A percentile compares a stretch with the other conserved stretches of the same genome.
phyloP scores from a whole-genome alignment of 2,113 vertebrate genomes.

The Trematomus loennbergii region DNA sequence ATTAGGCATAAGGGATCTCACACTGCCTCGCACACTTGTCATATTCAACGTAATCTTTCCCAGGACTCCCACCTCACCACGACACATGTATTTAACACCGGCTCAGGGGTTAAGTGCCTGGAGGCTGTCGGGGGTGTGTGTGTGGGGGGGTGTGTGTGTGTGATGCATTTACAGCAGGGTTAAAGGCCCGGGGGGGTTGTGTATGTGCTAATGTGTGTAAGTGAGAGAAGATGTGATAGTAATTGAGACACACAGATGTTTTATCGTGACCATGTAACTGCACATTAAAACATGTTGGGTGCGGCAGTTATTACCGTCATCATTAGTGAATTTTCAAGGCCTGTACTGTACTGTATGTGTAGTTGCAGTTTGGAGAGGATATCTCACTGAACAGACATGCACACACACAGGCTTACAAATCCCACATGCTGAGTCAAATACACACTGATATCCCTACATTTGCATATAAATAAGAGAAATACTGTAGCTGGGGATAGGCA shows the following conservation, averaged over 20 bases:
- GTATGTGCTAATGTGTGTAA: background rate
- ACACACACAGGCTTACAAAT: conserved; percentile 3
- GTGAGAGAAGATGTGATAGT: background rate
- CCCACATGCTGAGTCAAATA: conserved; percentile 49
- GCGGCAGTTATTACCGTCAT: conserved; percentile 60
- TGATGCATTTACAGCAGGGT: conserved; percentile 18
- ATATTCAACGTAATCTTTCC: conserved; percentile 27
- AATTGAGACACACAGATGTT: conserved; percentile 25
- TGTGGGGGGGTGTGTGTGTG: background rate
- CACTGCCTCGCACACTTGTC: conserved; percentile 28
- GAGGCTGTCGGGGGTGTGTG: conserved; percentile 2
- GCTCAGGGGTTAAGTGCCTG: conserved; percentile 23
- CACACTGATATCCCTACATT: conserved; percentile 42
- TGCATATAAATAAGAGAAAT: conserved; percentile 70
- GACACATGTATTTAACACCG: conserved; percentile 16
- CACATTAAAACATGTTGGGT: background rate
- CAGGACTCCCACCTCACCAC: background rate
- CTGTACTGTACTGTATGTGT: conserved; percentile 44
- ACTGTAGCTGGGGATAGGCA: conserved; percentile 8
- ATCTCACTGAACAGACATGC: conserved; percentile 26
- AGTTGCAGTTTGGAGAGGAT: conserved; percentile 54
- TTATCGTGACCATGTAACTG: background rate
- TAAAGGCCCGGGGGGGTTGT: background rate
- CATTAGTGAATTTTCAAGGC: conserved; percentile 55
- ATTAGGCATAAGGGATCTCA: conserved; percentile 48